Base-by-base conservation (phyloP, 2,113 vertebrate species). In the Pipra filicauda region DNA sequence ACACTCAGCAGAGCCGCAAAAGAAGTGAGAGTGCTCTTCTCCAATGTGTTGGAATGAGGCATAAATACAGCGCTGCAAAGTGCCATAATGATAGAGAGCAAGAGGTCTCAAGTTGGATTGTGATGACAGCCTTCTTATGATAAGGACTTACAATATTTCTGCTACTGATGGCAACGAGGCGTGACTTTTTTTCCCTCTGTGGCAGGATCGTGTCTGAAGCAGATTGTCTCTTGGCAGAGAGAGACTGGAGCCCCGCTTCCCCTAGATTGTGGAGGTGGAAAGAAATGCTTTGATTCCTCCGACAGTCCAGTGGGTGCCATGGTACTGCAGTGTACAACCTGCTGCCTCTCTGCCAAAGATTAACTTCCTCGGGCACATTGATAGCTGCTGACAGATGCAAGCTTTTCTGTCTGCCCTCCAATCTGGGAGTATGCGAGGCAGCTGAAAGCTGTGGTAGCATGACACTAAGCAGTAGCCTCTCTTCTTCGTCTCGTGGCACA, bases 361-460 rank as follows among this genome's bases (percentile, higher is more conserved):
- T 52, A 83, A 48, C 75, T 91, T 92, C 64, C 61, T 55, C 9
- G 51, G 61, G 39, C 35, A 62, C 1, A 1, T 49, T 71, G 93
- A 95, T 64, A 91, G 73, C 93, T 89, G 74, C 80, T 81, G 73
- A 89, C 92, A 96, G 93, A 84, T 95, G 93, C 72, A 67, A 26
- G 71, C 72, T 92, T 61, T 85, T 80, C 65, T 80, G 23, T 86
- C 69, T 77, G 57, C 59, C 52, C 61, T 95, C 55, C 52, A 43
- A 33, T 46, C 41, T 84, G 52, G 33, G 66, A 48, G 39, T 49
- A 74, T 81, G 89, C 65, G 55, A 89, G 89, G 93, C 89, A 95
- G 89, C 83, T 86, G 76, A 86, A 88, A 92, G 79, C 28, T 93
- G 35, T 81, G 41, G n/a, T 79, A 79, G 74, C 46, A 4, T 71